These are phyloP conservation scores for Pipistrellus pipistrellus DNA, from an alignment of 2,797 vertebrate species.

Conservation along the genomic window DNA sequence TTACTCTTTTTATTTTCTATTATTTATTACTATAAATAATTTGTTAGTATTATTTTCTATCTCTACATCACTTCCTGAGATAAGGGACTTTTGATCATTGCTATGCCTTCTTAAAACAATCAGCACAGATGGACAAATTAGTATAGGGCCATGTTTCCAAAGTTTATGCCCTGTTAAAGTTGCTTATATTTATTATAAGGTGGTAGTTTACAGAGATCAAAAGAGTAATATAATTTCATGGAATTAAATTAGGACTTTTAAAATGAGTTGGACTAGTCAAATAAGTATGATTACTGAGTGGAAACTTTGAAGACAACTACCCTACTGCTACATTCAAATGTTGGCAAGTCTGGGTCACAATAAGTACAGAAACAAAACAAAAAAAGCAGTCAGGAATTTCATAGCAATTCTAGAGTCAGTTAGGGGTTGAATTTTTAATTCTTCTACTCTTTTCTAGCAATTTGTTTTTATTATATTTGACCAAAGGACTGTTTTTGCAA, in stretches of 20 bases:
- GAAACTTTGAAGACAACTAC: neutral
- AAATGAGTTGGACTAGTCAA: neutral
- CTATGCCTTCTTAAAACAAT: neutral
- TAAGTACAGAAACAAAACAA: neutral
- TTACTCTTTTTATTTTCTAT: neutral
- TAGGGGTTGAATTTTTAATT: neutral
- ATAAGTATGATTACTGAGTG: neutral
- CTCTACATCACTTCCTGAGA: neutral
- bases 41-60: neutral
- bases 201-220: slow-evolving; percentile 27
- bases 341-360: neutral
- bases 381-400: neutral
- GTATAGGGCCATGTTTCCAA: neutral
- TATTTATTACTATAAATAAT: neutral
- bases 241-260: slow-evolving; percentile 6
- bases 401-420: slow-evolving; percentile 5
- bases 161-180: neutral
- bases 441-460: slow-evolving; percentile 30
- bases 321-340: neutral
- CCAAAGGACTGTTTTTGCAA: neutral
- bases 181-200: neutral
- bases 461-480: neutral
- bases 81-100: neutral
- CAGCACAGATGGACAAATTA: neutral
- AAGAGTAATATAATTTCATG: neutral